A percentile compares a stretch with the other conserved stretches of the same genome.
These are phyloP conservation scores for Choloepus hoffmanni DNA, from an alignment of 2,113 vertebrate species.

Conservation along the genomic window DNA sequence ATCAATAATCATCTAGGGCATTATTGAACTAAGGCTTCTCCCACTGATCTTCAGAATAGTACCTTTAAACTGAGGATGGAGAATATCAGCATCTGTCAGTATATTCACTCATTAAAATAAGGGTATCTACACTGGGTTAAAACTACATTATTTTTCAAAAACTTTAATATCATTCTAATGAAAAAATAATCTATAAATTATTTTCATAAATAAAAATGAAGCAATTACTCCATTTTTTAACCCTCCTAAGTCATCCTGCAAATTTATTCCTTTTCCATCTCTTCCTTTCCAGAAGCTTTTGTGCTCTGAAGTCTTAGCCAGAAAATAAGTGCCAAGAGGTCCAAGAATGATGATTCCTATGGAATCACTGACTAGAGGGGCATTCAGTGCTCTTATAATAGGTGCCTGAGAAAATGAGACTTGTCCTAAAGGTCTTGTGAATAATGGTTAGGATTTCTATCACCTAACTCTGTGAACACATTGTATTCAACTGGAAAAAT, in stretches of 20 bases:
- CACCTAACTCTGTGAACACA: background rate
- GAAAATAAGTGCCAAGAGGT: background rate
- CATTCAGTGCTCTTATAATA: background rate
- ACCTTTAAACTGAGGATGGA: background rate
- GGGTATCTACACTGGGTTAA: background rate
- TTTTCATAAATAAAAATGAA: background rate
- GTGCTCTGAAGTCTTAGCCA: background rate
- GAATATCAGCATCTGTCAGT: background rate
- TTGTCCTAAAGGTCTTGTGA: background rate
- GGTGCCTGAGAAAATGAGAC: slow-evolving; percentile 44
- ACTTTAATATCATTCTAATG: background rate
- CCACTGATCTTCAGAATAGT: background rate
- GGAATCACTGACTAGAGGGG: background rate
- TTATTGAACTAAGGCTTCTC: background rate
- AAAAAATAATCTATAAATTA: no score
- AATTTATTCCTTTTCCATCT: background rate
- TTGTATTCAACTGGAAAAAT: background rate
- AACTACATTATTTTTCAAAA: background rate
- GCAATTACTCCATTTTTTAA: background rate
- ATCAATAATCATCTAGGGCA: background rate
- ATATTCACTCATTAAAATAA: background rate
- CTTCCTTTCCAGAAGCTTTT: slow-evolving; percentile 1
- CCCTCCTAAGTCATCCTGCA: background rate
- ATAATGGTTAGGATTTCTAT: slow-evolving; percentile 5
- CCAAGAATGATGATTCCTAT: background rate